These are phyloP conservation scores for Ophiodon elongatus DNA, from an alignment of 2,113 vertebrate species.

Conservation along the genomic window DNA sequence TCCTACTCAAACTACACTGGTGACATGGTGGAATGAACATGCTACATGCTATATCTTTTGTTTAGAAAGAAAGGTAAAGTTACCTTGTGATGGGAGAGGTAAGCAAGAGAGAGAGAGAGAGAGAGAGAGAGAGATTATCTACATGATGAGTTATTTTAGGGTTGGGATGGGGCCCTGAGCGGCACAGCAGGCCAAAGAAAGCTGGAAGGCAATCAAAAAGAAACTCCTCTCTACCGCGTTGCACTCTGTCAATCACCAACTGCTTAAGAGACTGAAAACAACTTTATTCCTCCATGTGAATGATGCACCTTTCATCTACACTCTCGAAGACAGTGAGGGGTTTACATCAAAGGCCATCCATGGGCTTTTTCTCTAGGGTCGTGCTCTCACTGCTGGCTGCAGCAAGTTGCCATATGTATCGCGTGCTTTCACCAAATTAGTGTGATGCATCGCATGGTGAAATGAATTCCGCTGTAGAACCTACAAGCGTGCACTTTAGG, in stretches of 20 bases:
- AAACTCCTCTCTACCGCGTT: slow-evolving; percentile 61
- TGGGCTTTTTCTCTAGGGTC: slow-evolving; percentile 10
- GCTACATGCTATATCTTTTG: slow-evolving; percentile 25
- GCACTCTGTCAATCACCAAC: slow-evolving; percentile 71
- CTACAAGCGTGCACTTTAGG: slow-evolving; percentile 37
- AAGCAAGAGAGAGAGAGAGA: slow-evolving; percentile 22
- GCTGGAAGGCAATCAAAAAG: slow-evolving; percentile 79
- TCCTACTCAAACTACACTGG: slow-evolving; percentile 24
- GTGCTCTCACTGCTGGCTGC: slow-evolving; percentile 21
- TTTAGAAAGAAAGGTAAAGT: slow-evolving; percentile 35
- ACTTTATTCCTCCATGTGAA: slow-evolving; percentile 68
- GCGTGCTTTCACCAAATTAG: slow-evolving; percentile 34
- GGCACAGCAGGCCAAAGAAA: slow-evolving; percentile 78
- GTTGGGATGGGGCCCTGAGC: slow-evolving; percentile 59
- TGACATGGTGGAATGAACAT: slow-evolving; percentile 53
- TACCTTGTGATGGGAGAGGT: slow-evolving; percentile 46
- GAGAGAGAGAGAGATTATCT: slow-evolving; percentile 47
- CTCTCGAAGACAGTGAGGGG: slow-evolving; percentile 29
- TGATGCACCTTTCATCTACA: slow-evolving; percentile 74
- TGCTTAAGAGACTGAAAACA: slow-evolving; percentile 71
- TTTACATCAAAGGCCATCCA: slow-evolving; percentile 66
- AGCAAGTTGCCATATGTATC: slow-evolving; percentile 60
- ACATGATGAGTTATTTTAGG: slow-evolving; percentile 71
- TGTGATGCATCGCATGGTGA: slow-evolving; percentile 56
- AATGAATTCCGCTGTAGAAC: slow-evolving; percentile 45